Base-by-base conservation (phyloP, 2,888 invertebrate species). In the Rhagium mordax region DNA sequence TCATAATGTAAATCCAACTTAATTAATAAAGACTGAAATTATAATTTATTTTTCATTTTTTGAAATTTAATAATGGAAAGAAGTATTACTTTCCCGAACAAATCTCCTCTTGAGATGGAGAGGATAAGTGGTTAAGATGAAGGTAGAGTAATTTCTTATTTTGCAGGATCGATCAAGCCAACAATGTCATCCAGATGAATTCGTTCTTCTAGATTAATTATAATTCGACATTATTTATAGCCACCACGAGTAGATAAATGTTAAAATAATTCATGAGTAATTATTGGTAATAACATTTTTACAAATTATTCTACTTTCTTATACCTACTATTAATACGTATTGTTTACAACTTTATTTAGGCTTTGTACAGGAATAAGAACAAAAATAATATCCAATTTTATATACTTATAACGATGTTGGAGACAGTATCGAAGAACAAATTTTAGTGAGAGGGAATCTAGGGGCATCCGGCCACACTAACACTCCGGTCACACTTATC, bases 21-120 rank as follows among this genome's bases (percentile, higher is more conserved):
- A 10, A 41, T 41, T 41, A 41, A n/a, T 41, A 41, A 41, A 41
- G 3, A 41, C 3, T 41, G 41, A 41, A 3, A 41, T 41, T 41
- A 41, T n/a, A 41, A 41, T 41, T 41, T 41, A 41, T n/a, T 29
- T 59, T 27, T 57, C 55, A 7, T 57, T 7, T n/a, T 33, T 59
- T 59, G 20, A 33, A 33, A 59, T 59, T 59, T 59, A 59, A 59
- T 59, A 59, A 59, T 10, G 59, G 59, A 59, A 59, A 29, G 59
- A 59, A 24, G 18, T 55, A 59, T 59, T 33, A 33, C 59, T 16
- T 41, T 41, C 41, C 41, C 41, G 41, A 41, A 41, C 41, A 41
- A 41, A 41, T 41, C 41, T 41, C 41, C n/a, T 41, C 41, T 24
- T 7, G 41, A 33, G 33, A 33, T n/a, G 15, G n/a, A 15, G 53